A percentile compares a stretch with the other conserved stretches of the same genome.
phyloP scores from a whole-genome alignment of 2,113 vertebrate species.

The Prionailurus viverrinus region DNA sequence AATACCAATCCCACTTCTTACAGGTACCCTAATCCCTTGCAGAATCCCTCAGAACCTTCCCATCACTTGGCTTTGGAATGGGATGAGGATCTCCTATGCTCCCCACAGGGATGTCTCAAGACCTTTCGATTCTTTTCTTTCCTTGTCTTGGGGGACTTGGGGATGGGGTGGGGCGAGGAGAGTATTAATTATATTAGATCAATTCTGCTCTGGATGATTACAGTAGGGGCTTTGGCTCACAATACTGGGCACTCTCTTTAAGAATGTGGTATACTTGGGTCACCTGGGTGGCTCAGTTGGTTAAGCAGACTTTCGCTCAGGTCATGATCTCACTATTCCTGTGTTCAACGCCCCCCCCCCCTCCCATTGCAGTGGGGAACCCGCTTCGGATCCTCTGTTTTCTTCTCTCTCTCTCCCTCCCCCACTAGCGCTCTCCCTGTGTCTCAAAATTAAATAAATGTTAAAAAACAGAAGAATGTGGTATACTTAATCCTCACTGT shows the following conservation, averaged over 20 bases:
- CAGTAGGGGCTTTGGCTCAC: not conserved
- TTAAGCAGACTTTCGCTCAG: not conserved
- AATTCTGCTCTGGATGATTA: not conserved
- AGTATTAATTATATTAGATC: not conserved
- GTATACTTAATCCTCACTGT: not conserved
- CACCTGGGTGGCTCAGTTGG: not conserved
- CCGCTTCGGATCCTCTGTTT: too few species aligned
- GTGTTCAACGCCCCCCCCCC: too few species aligned
- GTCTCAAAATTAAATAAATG: not conserved
- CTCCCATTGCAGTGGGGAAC: too few species aligned
- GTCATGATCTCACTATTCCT: not conserved
- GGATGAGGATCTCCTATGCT: not conserved
- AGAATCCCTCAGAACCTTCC: not conserved
- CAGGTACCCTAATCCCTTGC: not conserved
- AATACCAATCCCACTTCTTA: not conserved
- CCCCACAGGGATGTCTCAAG: not conserved
- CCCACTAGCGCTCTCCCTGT: not conserved
- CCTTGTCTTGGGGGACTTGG: not conserved
- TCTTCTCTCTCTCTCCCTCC: not conserved
- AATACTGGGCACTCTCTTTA: not conserved
- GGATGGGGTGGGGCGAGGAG: not conserved
- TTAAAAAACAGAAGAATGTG: not conserved
- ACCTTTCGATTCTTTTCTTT: not conserved
- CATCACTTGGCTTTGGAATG: not conserved
- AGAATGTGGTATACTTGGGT: not conserved